phyloP scores from a whole-genome alignment of 1,140 invertebrate genomes.

The Brachionus rubens region DNA sequence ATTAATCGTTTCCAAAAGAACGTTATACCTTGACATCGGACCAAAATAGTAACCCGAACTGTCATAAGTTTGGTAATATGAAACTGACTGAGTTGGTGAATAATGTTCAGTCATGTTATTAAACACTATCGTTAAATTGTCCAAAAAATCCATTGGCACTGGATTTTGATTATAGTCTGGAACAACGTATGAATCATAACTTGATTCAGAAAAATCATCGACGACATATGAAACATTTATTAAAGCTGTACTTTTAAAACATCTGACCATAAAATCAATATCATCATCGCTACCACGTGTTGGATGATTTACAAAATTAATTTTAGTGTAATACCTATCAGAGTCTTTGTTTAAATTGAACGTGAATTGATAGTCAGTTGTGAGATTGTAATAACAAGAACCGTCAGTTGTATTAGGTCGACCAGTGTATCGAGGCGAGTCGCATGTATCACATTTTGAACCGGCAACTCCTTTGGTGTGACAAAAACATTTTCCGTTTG shows the following conservation, averaged over 20 bases:
- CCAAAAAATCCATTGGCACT: slow-evolving; percentile 3
- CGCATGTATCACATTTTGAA: slow-evolving; percentile 19
- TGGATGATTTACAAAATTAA: slow-evolving; percentile 44
- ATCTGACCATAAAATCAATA: slow-evolving; percentile 46
- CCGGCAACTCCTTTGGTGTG: slow-evolving; percentile 42
- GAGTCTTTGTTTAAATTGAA: slow-evolving; percentile 42
- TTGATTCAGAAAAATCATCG: slow-evolving; percentile 29
- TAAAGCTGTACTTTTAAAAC: not conserved
- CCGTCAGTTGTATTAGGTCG: slow-evolving; percentile 10
- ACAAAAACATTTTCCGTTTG: slow-evolving; percentile 9
- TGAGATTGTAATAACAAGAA: slow-evolving; percentile 31
- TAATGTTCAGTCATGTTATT: not conserved
- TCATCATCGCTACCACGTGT: slow-evolving; percentile 5
- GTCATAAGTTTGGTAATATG: not conserved
- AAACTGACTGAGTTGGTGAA: not conserved
- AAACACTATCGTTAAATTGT: not conserved
- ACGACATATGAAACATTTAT: slow-evolving; percentile 29
- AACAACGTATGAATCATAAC: slow-evolving; percentile 17
- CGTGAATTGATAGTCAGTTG: slow-evolving; percentile 39
- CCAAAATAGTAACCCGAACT: slow-evolving; percentile 6
- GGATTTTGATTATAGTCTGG: slow-evolving; percentile 24
- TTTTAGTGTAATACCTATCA: slow-evolving; percentile 1
- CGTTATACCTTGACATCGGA: not conserved
- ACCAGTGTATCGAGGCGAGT: slow-evolving; percentile 24
- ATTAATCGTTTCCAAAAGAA: not conserved